These are phyloP conservation scores for Drosophila atroscutellata DNA, from an alignment of 2,888 invertebrate genomes.

Conservation along the genomic window DNA sequence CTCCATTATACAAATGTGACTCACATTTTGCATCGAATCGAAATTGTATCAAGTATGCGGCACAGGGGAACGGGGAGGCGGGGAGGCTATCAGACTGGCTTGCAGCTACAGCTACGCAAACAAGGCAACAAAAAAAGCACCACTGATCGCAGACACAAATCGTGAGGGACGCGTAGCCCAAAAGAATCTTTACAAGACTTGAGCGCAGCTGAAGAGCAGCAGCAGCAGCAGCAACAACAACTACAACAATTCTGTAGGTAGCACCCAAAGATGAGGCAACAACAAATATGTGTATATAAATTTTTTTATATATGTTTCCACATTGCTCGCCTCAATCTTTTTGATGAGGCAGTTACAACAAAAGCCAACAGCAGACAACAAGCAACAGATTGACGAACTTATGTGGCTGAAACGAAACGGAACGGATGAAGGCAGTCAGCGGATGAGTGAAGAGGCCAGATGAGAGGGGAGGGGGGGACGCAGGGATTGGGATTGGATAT, in stretches of 20 bases:
- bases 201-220: conserved; percentile 45
- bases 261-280: conserved; percentile 30
- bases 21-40: conserved; percentile 36
- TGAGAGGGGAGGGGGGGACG: background rate
- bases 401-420: conserved; percentile 48
- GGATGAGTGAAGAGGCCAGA: conserved; percentile 4
- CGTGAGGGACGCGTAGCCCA: conserved; percentile 30
- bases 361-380: conserved; percentile 52
- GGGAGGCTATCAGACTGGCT: background rate
- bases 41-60: conserved; percentile 28
- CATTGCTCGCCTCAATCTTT: conserved; percentile 64
- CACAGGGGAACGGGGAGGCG: background rate
- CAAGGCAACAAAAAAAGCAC: conserved; percentile 22
- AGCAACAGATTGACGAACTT: conserved; percentile 74
- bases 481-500: conserved; percentile 18
- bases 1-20: conserved; percentile 9
- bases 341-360: conserved; percentile 76
- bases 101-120: conserved; percentile 37
- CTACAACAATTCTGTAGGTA: conserved; percentile 6
- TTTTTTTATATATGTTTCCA: background rate
- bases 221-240: conserved; percentile 16
- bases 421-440: conserved; percentile 39
- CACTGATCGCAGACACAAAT: conserved; percentile 30
- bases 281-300: conserved; percentile 29
- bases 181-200: conserved; percentile 58